Evolutionary conservation across 2,113 vertebrate genomes (phyloP).

Genomic region (Myocastor coypus): DNA sequence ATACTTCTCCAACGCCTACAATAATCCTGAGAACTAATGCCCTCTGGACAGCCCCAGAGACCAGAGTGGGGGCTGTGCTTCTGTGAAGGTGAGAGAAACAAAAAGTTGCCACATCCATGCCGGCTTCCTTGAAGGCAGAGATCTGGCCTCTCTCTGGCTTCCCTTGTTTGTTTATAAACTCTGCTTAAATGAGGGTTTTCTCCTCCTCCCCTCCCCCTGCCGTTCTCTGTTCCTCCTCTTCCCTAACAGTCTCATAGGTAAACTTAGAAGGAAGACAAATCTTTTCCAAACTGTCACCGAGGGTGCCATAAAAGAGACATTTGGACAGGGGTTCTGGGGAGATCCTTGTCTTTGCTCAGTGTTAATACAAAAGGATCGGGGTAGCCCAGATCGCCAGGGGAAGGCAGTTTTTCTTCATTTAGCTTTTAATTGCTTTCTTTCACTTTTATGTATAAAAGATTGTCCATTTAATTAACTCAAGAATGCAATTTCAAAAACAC

Average conservation of each 20-base stretch:
- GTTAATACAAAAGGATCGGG: slow-evolving; percentile 62
- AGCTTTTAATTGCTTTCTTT: slow-evolving; percentile 88
- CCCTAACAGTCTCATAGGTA: slow-evolving; percentile 60
- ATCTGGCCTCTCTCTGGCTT: slow-evolving; percentile 9
- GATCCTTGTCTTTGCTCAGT: slow-evolving; percentile 49
- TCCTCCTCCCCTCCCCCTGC: background rate
- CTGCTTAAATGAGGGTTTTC: background rate
- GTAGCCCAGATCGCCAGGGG: slow-evolving; percentile 66
- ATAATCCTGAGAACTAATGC: background rate
- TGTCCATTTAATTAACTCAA: slow-evolving; percentile 92
- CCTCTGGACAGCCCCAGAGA: background rate
- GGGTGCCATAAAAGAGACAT: slow-evolving; percentile 75
- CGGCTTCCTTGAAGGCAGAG: slow-evolving; percentile 45
- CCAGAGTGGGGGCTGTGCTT: slow-evolving; percentile 31
- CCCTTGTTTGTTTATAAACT: slow-evolving; percentile 74
- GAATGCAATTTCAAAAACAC: slow-evolving; percentile 91
- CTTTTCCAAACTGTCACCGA: slow-evolving; percentile 35
- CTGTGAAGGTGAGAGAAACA: slow-evolving; percentile 23
- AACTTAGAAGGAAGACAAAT: slow-evolving; percentile 76
- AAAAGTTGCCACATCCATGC: background rate
- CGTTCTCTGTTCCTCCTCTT: background rate
- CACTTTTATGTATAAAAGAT: slow-evolving; percentile 91
- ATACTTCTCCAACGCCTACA: background rate
- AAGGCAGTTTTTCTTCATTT: slow-evolving; percentile 81
- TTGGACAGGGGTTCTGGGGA: slow-evolving; percentile 57